Conservation (phyloP, 2,113 vertebrate genomes). For the Larimichthys crocea region DNA sequence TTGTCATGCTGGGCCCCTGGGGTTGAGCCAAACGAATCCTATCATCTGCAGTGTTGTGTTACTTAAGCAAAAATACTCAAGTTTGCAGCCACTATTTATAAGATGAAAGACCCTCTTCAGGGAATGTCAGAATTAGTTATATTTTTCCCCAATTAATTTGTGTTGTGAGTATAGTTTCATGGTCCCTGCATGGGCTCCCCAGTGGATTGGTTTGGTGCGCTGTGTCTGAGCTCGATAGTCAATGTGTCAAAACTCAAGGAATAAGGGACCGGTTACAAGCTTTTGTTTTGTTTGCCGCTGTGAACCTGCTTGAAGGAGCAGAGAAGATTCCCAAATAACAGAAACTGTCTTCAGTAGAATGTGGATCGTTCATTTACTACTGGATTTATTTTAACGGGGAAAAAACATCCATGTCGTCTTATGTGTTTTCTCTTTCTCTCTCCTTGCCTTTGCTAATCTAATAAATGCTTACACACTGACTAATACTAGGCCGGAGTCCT, state of each 20-base stretch:
- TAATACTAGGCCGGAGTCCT: constrained; percentile 62
- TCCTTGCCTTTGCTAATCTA: constrained; percentile 50
- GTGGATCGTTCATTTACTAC: constrained; percentile 14
- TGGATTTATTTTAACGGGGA: constrained; percentile 25
- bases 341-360: constrained; percentile 31
- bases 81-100: constrained; percentile 83
- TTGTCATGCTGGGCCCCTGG: constrained; percentile 77
- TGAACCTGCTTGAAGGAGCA: constrained; percentile 34
- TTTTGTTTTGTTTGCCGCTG: constrained; percentile 53
- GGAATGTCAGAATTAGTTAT: constrained; percentile 81
- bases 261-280: constrained; percentile 41
- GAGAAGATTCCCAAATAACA: constrained; percentile 34
- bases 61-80: constrained; percentile 78
- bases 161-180: constrained; percentile 71
- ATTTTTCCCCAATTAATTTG: constrained; percentile 81
- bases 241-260: constrained; percentile 66
- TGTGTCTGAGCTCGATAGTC: constrained; percentile 72
- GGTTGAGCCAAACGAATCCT: constrained; percentile 74
- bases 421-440: constrained; percentile 34
- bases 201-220: constrained; percentile 69
- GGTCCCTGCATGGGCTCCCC: constrained; percentile 71
- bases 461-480: constrained; percentile 59
- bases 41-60: constrained; percentile 80
- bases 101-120: constrained; percentile 85
- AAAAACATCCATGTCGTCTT: constrained; percentile 26